Percentiles rank a stretch among this genome's conserved stretches.
Conservation (phyloP, 2,888 invertebrate genomes). For the Agrochola circellaris region DNA sequence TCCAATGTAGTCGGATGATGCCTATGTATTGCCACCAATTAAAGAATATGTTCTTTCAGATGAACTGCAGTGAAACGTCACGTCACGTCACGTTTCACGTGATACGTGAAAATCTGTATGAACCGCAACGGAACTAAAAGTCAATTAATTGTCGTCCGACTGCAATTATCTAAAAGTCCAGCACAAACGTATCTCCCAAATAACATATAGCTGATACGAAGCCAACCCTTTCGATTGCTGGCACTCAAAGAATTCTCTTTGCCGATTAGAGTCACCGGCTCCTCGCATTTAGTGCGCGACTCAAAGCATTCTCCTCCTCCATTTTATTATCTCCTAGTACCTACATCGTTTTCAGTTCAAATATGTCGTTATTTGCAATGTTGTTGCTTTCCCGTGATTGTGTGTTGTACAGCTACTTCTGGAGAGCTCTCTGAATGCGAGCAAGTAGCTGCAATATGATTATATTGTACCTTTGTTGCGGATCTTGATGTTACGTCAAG, state of each 20-base stretch:
- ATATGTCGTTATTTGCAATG: conserved; percentile 63
- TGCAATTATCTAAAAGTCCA: conserved; percentile 35
- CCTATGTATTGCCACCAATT: neutral
- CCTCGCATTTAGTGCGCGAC: conserved; percentile 54
- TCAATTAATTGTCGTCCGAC: neutral
- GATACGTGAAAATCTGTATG: neutral
- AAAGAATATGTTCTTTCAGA: neutral
- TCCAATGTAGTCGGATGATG: too few species aligned
- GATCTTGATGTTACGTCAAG: conserved; percentile 40
- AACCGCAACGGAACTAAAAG: neutral
- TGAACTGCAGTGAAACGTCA: too few species aligned
- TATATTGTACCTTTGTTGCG: conserved; percentile 39
- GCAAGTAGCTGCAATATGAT: conserved; percentile 51
- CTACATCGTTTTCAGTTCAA: conserved; percentile 53
- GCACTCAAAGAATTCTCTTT: conserved; percentile 58
- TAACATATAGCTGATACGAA: conserved; percentile 26
- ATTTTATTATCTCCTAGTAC: conserved; percentile 61
- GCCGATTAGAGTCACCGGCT: conserved; percentile 46
- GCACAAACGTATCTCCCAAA: conserved; percentile 16
- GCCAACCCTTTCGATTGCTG: conserved; percentile 45
- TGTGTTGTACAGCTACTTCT: conserved; percentile 49
- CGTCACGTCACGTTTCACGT: too few species aligned
- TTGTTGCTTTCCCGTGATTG: conserved; percentile 57
- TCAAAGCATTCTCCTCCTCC: conserved; percentile 57
- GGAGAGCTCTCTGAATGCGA: conserved; percentile 43